Base-by-base conservation (phyloP, 1,140 invertebrate genomes). In the Trachymyrmex cornetzi region DNA sequence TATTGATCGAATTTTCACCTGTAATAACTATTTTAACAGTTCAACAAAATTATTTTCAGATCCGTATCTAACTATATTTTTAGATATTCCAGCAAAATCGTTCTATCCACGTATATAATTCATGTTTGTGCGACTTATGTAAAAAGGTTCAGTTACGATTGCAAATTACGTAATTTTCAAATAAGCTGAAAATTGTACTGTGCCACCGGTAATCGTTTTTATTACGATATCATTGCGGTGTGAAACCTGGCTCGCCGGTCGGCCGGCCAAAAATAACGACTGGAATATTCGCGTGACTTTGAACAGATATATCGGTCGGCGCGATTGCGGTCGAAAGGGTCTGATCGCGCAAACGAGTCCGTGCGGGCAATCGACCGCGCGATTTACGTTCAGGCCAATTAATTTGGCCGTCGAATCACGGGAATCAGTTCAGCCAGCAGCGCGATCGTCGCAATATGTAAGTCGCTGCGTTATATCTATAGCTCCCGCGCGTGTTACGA, bases 391-490 rank as follows among this genome's bases (percentile, higher is more conserved):
- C 63, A 48, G n/a, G 22, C 57, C 80, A 84, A 84, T 84, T 84
- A 84, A 75, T 61, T 84, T 34, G 44, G 57, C 57, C 79, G 34
- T 72, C 67, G 80, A 48, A 59, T 72, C 57, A 44, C 38, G 63
- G 16, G 6, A 30, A 66, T 66, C 30, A 16, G 14, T 50, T 22
- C 24, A 19, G 57, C n/a, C 27, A 57, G 9, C 48, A 16, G 64
- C 27, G 71, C 71, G 14, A 66, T 82, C 44, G 53, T 74, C 64
- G 80, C 53, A 7, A 44, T 86, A 69, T 50, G 34, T 69, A 91
- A 91, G 90, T 88, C 77, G 85, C 27, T 14, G 79, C 82, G 85
- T 87, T 90, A 91, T 90, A 88, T 9, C 6, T 44, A 44, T 50
- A 69, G 74, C 4, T 44, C 14, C 34, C 63, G 24, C 75, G 30